Base-by-base conservation (phyloP, 1,140 invertebrate species). In the Drosophila arawakana region DNA sequence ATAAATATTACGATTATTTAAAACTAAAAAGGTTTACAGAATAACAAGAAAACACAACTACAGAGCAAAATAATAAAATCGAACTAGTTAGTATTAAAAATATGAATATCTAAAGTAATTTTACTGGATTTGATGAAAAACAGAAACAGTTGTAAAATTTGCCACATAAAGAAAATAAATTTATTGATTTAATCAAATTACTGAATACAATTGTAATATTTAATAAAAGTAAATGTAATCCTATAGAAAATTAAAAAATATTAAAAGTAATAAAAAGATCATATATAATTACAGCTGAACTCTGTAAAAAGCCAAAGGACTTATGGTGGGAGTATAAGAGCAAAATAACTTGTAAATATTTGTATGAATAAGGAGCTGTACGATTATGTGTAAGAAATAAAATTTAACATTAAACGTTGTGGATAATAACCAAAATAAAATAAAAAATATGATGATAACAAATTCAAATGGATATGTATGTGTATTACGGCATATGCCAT, bases 1-100 rank as follows among this genome's bases (percentile, higher is more conserved):
- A 75, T 73, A 77, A 70, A 76, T 68, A 88, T 67, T 84, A 88
- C 41, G 39, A 77, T 88, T 63, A 83, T 84, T 89, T 70, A 83
- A 76, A 88, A 71, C 57, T 78, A 46, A 77, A 65, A 52, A 69
- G 47, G 62, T 73, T 76, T 76, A 76, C 50, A 73, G 71, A 39
- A 68, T 9, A 69, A 69, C 55, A 73, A 47, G 10, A 72, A 21
- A 54, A 47, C 13, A 54, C 11, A 73, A 54, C 55, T 73, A 68
- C 47, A 34, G 46, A 72, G 6, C 21, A 43, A 55, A 25, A 52
- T 47, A 71, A 49, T 47, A 76, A 68, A 70, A 79, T 21, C 62
- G 52, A 55, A 54, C 18, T 44, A 54, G 35, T 60, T 49, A 61
- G 62, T 59, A 50, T 13, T 15, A 34, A 43, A 43, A 43, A 65